Conservation (phyloP, 2,888 invertebrate genomes). For the Caenorhabditis macrosperma region DNA sequence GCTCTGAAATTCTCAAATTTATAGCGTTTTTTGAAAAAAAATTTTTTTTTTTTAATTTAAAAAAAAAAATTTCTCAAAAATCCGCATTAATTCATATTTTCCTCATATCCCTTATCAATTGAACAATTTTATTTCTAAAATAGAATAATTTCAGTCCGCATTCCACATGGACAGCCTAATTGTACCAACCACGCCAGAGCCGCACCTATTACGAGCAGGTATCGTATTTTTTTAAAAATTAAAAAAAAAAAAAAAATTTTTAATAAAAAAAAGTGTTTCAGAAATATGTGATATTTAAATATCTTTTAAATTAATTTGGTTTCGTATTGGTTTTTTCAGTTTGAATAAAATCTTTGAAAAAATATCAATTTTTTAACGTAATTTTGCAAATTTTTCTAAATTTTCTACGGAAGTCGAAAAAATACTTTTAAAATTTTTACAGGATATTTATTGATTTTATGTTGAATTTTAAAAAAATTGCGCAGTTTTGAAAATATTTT, state of each 20-base stretch:
- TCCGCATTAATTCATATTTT: too few relatives aligned
- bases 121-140: background rate
- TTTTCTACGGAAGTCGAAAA: too few relatives aligned
- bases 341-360: too few relatives aligned
- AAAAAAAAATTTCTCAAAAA: too few relatives aligned
- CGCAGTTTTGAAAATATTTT: background rate
- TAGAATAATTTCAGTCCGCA: constrained; percentile 53
- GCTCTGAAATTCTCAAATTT: too few relatives aligned
- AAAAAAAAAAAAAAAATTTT: background rate
- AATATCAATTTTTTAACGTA: background rate
- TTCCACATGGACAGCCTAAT: constrained; percentile 61
- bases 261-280: constrained; percentile 3
- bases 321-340: background rate
- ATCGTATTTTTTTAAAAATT: background rate
- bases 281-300: too few relatives aligned
- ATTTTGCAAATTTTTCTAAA: background rate
- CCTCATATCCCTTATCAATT: too few relatives aligned
- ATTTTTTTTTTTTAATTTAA: too few relatives aligned
- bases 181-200: constrained; percentile 51
- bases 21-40: too few relatives aligned
- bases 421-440: background rate
- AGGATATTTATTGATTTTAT: background rate
- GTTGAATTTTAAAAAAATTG: background rate
- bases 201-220: constrained; percentile 34
- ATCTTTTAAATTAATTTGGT: too few relatives aligned